Percentiles rank a stretch among this genome's conserved stretches.
These are phyloP conservation scores for Podargus strigoides DNA, from an alignment of 2,797 vertebrate species.

Conservation along the genomic window DNA sequence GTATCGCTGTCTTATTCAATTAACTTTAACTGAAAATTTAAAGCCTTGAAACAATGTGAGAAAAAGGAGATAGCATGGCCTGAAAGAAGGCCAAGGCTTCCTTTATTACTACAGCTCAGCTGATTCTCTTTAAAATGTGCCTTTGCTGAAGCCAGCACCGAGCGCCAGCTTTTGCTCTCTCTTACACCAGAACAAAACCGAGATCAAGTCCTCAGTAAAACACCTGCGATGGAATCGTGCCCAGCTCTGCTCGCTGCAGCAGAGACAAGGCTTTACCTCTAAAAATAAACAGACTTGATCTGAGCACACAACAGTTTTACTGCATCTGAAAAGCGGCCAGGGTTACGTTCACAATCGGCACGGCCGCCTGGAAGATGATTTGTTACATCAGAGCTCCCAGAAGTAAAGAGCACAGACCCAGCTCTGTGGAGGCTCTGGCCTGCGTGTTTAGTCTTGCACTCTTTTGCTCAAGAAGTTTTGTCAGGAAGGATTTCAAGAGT, in stretches of 20 bases:
- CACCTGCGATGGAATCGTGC: conserved; percentile 41
- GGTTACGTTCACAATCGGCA: neutral
- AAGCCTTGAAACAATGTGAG: conserved; percentile 42
- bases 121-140: conserved; percentile 1
- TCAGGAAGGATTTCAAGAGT: neutral
- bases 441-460: conserved; percentile 18
- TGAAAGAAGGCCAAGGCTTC: neutral
- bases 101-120: neutral
- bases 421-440: conserved; percentile 46
- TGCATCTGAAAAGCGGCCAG: conserved; percentile 35
- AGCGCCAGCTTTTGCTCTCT: neutral
- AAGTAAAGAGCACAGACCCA: conserved; percentile 25
- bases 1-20: conserved; percentile 72
- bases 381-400: conserved; percentile 12
- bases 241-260: neutral
- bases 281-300: conserved; percentile 45
- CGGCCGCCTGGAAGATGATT: neutral
- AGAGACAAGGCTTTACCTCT: conserved; percentile 24
- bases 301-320: conserved; percentile 25
- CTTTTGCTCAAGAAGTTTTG: neutral
- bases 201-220: neutral
- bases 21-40: conserved; percentile 65
- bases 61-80: conserved; percentile 6
- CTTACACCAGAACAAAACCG: neutral
- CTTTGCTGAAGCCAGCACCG: neutral